phyloP scores from a whole-genome alignment of 1,140 invertebrate species.

The Drosophila kurseongensis region DNA sequence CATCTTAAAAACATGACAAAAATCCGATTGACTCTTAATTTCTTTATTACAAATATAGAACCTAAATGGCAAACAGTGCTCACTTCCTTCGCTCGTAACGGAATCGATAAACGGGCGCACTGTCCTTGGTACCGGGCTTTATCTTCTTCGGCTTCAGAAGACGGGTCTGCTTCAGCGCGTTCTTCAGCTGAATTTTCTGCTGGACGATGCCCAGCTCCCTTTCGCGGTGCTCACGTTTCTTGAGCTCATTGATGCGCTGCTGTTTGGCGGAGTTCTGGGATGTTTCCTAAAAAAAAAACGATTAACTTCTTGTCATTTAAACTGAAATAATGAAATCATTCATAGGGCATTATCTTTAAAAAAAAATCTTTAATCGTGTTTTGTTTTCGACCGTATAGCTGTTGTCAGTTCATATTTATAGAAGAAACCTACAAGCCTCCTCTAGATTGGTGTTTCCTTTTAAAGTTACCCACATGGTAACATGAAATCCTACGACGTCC shows the following conservation, averaged over 20 bases:
- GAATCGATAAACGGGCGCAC: slow-evolving; percentile 94
- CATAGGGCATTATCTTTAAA: too few relatives aligned
- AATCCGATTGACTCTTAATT: neutral
- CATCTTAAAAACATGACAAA: too few relatives aligned
- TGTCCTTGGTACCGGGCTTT: slow-evolving; percentile 88
- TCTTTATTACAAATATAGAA: slow-evolving; percentile 5
- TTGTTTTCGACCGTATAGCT: too few relatives aligned
- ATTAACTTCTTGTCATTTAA: too few relatives aligned
- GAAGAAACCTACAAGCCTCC: too few relatives aligned
- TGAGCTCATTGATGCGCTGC: slow-evolving; percentile 90
- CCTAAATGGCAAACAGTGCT: neutral
- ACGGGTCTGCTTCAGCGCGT: slow-evolving; percentile 89
- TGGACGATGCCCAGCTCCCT: slow-evolving; percentile 92
- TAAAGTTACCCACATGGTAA: too few relatives aligned
- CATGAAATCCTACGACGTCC: too few relatives aligned
- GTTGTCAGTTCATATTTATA: too few relatives aligned
- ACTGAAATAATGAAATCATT: too few relatives aligned
- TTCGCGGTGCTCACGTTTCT: slow-evolving; percentile 93
- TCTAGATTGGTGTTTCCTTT: too few relatives aligned
- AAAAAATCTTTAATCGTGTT: too few relatives aligned
- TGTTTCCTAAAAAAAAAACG: slow-evolving; percentile 86
- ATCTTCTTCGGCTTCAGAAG: slow-evolving; percentile 89
- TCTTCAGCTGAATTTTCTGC: slow-evolving; percentile 93
- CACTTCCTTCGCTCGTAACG: slow-evolving; percentile 92
- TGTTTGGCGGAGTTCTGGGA: slow-evolving; percentile 61